Evolutionary conservation across 1,140 invertebrate genomes (phyloP).

Genomic region (Eupeodes corollae): DNA sequence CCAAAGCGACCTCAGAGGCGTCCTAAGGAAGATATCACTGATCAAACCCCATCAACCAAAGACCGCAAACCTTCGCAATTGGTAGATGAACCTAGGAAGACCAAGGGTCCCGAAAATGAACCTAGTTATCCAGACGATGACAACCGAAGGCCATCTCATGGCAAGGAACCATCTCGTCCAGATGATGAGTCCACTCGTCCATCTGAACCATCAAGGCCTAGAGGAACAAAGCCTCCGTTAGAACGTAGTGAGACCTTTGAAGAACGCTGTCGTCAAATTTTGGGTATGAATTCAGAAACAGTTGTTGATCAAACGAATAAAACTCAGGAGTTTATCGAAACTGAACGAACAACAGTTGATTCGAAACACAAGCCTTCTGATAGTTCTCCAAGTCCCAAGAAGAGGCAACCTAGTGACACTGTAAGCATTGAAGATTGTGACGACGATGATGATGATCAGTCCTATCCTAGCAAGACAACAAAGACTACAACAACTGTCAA

Average conservation of each 20-base stretch:
- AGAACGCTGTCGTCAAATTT: conserved; percentile 52
- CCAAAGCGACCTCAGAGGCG: not conserved
- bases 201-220: conserved; percentile 19
- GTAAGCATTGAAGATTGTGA: conserved; percentile 32
- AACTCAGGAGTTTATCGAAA: not conserved
- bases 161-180: conserved; percentile 16
- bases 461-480: not conserved
- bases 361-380: not conserved
- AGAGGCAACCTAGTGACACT: not conserved
- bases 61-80: too few species aligned
- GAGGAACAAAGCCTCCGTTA: conserved; percentile 36
- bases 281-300: conserved; percentile 41
- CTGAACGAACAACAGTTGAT: too few species aligned
- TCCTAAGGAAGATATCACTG: too few species aligned
- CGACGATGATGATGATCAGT: conserved; percentile 24
- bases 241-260: conserved; percentile 55
- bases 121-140: conserved; percentile 9
- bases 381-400: not conserved
- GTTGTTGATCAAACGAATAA: not conserved
- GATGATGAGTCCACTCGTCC: conserved; percentile 13
- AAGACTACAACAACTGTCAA: not conserved
- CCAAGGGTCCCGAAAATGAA: not conserved
- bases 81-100: too few species aligned
- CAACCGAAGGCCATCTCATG: conserved; percentile 23
- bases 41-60: too few species aligned